Evolutionary conservation across 2,113 vertebrate genomes (phyloP).

Genomic region (Asarcornis scutulata): DNA sequence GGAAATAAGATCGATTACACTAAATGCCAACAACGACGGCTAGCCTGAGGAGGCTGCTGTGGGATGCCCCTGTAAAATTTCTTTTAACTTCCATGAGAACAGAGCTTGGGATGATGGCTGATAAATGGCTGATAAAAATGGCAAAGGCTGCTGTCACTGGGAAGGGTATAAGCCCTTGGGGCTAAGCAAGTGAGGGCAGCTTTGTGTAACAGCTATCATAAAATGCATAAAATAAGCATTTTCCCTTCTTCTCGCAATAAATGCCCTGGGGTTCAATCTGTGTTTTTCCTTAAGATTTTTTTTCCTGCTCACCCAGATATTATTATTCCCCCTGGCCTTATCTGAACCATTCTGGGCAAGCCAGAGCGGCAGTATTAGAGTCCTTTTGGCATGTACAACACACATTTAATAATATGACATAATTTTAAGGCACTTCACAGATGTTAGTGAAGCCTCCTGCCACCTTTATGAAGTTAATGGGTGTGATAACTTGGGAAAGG

Average conservation of each 20-base stretch:
- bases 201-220: neutral
- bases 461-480: constrained; percentile 1
- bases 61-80: neutral
- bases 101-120: neutral
- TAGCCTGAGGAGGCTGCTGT: neutral
- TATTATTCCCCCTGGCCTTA: constrained; percentile 26
- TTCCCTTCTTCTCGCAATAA: neutral
- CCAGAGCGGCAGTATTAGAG: neutral
- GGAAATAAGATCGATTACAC: constrained; percentile 46
- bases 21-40: neutral
- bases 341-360: constrained; percentile 18
- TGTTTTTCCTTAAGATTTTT: neutral
- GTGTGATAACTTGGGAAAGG: neutral
- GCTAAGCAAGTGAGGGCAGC: neutral
- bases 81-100: constrained; percentile 34
- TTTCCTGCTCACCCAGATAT: neutral
- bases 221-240: neutral
- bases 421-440: constrained; percentile 15
- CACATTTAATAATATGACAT: constrained; percentile 7
- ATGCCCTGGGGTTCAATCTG: neutral
- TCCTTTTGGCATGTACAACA: neutral
- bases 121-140: neutral
- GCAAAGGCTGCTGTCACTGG: neutral
- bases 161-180: neutral
- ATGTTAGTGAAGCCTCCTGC: neutral